Evolutionary conservation across 1,140 invertebrate genomes (phyloP), one percentile per base, ranked within the genome.

Genomic region (Zaprionus vittiger): DNA sequence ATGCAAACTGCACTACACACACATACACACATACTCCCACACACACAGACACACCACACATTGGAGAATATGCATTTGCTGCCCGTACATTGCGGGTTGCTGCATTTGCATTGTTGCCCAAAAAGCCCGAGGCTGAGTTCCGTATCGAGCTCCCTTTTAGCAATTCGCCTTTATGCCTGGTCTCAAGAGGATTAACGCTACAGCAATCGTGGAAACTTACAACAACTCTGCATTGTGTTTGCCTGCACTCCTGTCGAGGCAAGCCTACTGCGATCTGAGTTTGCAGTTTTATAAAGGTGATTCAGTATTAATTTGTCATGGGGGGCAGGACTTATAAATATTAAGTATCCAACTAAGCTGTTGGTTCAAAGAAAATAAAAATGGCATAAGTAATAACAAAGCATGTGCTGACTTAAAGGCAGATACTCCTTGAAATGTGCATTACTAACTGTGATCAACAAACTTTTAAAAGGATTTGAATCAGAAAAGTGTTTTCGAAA

Each of bases 1-100:
- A 89, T 83, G 71, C 77, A 61, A 74, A 24, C 47, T 52, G 20
- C 80, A 77, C 81, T 75, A 64, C 15, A 49, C 59, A 31, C 57
- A 49, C 59, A 59, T 14, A 14, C 12, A 38, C 14, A 15, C 38
- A 55, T 64, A 38, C 56, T 44, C 28, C 54, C 63, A 56, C 57
- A 54, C 17, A 64, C 15, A 47, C 44, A 34, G 55, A 52, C 37
- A 26, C 11, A 28, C 4, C 28, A 55, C 63, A 47, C 41, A 9
- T 47, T 17, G n/a, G 7, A 17, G 41, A 47, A 47, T 47, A 47
- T 62, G 24, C 24, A 62, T 52, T 49, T 52, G 34, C 61, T 15
- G 38, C 24, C 37, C 22, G 14, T 61, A 22, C 14, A n/a, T 17
- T 14, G 38, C 55, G 44, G 54, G 52, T 70, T 79, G 44, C 79